Evolutionary conservation across 2,888 invertebrate genomes (phyloP), one percentile per base, ranked within the genome.

Genomic region (Arctia plantaginis): DNA sequence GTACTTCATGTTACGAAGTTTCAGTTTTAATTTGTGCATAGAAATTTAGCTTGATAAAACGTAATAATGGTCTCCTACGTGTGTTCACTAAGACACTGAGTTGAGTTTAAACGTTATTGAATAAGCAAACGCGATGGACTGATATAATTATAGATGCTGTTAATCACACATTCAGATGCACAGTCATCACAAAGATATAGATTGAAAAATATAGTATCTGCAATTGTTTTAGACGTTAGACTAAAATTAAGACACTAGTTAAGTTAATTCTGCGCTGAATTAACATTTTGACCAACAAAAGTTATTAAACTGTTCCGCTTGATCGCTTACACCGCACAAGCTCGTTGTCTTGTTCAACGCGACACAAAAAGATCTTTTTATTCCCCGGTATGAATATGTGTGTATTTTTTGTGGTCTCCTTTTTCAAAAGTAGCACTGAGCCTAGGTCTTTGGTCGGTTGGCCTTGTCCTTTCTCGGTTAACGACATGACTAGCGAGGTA

Each of bases 391-490:
- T 23, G 23, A 23, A 7, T 51, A 51, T 55, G 8, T 51, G 7
- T 7, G 44, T 13, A 44, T 23, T 51, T 51, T 51, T 23, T 55
- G 10, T 0, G n/a, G 23, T 59, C 47, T 13, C 27, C 27, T 59
- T 70, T 44, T 66, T 59, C 41, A 23, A 70, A 35, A 33, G 73
- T 69, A 74, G 75, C n/a, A 67, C 73, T 13, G 44, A 71, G 66
- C 55, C 78, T 79, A 83, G 79, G 82, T 80, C 85, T 82, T 82
- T 81, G 77, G 69, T 79, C 83, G 69, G 33, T 6, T 86, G 86
- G 83, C 85, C 86, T 86, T 86, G 86, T 71, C 80, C 86, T 86
- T 86, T 85, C 64, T 55, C 72, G 81, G 83, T 75, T 80, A 82
- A 74, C 27, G 85, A 79, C 81, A 73, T 74, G 12, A 51, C 51